These are phyloP conservation scores for Brotula barbata DNA, from an alignment of 2,797 vertebrate genomes.

Conservation along the genomic window DNA sequence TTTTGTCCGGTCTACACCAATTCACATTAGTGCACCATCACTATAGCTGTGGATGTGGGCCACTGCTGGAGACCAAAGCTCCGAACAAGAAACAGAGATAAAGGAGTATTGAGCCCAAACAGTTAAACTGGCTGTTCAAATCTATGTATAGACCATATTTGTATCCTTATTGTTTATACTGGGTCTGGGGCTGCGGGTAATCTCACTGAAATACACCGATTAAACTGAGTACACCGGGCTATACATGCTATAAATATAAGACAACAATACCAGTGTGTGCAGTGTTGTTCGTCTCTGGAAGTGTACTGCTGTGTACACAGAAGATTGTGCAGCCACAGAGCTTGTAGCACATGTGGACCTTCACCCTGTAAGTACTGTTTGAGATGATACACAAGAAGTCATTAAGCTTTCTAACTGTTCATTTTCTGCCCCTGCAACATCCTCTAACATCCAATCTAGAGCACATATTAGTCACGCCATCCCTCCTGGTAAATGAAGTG, in stretches of 20 bases:
- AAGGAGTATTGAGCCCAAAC: not conserved
- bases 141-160: slow-evolving; percentile 3
- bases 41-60: slow-evolving; percentile 25
- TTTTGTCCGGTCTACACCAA: slow-evolving; percentile 42
- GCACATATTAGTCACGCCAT: slow-evolving; percentile 27
- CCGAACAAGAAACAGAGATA: slow-evolving; percentile 13
- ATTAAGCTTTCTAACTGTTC: slow-evolving; percentile 13
- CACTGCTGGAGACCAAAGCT: not conserved
- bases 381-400: slow-evolving; percentile 17
- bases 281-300: slow-evolving; percentile 19
- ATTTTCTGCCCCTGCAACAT: slow-evolving; percentile 22
- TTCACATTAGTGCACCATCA: slow-evolving; percentile 40
- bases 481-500: slow-evolving; percentile 16
- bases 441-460: slow-evolving; percentile 24
- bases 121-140: not conserved
- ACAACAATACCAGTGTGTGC: slow-evolving; percentile 28
- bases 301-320: not conserved
- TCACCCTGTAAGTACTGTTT: slow-evolving; percentile 20
- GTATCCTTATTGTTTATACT: too few species aligned
- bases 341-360: slow-evolving; percentile 8
- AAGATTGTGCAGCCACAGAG: not conserved
- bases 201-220: slow-evolving; percentile 1
- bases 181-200: not conserved
- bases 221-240: slow-evolving; percentile 7
- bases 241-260: slow-evolving; percentile 47